Conservation (phyloP, 92 coral and sea anemone species). For the Micromussa lordhowensis region DNA sequence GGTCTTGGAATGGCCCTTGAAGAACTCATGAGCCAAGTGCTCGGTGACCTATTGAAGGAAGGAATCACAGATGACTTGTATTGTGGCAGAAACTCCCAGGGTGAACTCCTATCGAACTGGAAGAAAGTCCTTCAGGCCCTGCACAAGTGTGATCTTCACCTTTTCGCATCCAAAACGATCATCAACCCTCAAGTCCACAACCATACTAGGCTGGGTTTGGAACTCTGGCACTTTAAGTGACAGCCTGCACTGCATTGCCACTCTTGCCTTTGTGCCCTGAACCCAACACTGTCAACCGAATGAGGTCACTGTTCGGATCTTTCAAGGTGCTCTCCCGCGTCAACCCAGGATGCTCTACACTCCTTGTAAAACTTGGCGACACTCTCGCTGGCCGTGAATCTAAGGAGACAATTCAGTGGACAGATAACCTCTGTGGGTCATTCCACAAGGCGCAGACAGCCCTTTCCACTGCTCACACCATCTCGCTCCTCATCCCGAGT, state of each 20-base stretch:
- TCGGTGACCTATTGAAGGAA: too few species aligned
- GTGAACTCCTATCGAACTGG: conserved; percentile 48
- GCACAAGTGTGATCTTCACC: too few species aligned
- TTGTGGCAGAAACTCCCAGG: too few species aligned
- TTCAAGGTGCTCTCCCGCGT: conserved; percentile 62
- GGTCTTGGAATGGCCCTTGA: too few species aligned
- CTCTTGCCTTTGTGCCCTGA: conserved; percentile 56
- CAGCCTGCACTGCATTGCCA: conserved; percentile 58
- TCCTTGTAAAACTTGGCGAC: conserved; percentile 61
- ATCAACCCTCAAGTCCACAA: too few species aligned
- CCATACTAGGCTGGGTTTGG: too few species aligned
- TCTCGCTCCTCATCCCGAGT: not conserved
- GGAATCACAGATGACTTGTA: too few species aligned
- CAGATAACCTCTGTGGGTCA: not conserved
- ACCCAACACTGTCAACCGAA: conserved; percentile 43
- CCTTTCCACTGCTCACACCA: too few species aligned
- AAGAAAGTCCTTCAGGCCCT: too few species aligned
- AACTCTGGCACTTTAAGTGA: conserved; percentile 37
- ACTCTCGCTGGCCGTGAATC: conserved; percentile 36
- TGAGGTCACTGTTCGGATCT: conserved; percentile 61
- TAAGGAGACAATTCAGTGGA: not conserved
- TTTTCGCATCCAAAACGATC: too few species aligned
- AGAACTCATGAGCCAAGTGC: too few species aligned
- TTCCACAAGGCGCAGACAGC: not conserved
- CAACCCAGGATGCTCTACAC: conserved; percentile 50